Evolutionary conservation across 2,113 vertebrate species (phyloP).

Genomic region (Alectura lathami): DNA sequence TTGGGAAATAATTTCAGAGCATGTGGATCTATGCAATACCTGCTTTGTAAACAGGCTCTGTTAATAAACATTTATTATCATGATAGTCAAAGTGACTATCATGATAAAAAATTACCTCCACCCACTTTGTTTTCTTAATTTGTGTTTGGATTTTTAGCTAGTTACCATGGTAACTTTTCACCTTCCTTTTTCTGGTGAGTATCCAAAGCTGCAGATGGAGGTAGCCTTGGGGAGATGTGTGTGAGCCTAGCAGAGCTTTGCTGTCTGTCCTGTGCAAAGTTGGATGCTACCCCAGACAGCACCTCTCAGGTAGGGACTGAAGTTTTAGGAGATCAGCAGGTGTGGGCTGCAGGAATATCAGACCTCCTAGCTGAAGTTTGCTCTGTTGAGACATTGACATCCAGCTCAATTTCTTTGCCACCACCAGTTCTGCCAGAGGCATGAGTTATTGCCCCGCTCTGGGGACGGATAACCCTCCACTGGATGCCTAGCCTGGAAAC

Average conservation of each 20-base stretch:
- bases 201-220: background rate
- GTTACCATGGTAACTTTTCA: background rate
- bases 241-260: background rate
- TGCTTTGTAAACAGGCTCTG: background rate
- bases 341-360: background rate
- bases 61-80: no score
- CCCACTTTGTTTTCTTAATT: background rate
- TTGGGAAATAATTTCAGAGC: background rate
- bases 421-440: background rate
- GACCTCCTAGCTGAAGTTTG: background rate
- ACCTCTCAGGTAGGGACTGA: background rate
- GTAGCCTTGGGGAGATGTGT: background rate
- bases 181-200: background rate
- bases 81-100: background rate
- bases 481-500: background rate
- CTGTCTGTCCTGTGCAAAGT: background rate
- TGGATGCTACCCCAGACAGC: fast-evolving
- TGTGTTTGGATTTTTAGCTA: background rate
- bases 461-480: background rate
- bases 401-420: background rate
- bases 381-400: background rate
- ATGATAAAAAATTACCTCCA: background rate
- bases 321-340: background rate
- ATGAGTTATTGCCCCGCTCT: background rate
- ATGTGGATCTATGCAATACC: fast-evolving